A percentile compares a stretch with the other conserved stretches of the same genome.
These are phyloP conservation scores for Gorsachius magnificus DNA, from an alignment of 2,797 vertebrate genomes.

Conservation along the genomic window DNA sequence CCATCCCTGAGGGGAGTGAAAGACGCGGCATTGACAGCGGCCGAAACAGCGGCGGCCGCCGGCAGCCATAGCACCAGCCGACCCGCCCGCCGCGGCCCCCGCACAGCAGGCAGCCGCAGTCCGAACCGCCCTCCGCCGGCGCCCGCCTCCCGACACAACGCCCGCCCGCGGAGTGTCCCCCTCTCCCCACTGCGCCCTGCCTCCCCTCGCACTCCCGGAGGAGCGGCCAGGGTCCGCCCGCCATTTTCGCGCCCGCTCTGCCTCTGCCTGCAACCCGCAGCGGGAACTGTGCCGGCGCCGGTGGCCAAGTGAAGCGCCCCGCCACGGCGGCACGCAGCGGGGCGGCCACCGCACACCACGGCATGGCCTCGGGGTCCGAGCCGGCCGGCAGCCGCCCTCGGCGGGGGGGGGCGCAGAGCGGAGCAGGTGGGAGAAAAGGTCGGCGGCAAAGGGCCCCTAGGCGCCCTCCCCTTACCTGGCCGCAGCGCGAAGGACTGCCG, in stretches of 20 bases:
- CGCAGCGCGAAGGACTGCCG: fast-evolving
- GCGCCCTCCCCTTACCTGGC: neutral
- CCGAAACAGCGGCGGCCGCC: neutral
- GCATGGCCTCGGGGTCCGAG: too few species aligned
- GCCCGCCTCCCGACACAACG: neutral
- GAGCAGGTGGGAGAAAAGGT: neutral
- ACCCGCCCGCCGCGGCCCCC: neutral
- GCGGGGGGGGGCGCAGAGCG: neutral
- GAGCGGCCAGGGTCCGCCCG: neutral
- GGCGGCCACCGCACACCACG: too few species aligned
- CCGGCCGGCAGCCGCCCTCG: neutral
- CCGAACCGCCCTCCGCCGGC: neutral
- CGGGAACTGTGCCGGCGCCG: neutral
- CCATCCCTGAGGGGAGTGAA: fast-evolving
- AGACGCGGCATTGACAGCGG: neutral
- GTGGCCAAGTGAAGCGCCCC: too few species aligned
- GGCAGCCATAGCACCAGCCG: too few species aligned
- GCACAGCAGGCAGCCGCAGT: fast-evolving
- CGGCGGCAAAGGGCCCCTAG: fast-evolving
- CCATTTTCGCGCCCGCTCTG: neutral
- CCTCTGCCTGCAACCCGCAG: neutral
- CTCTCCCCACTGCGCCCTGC: neutral
- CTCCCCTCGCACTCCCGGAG: too few species aligned
- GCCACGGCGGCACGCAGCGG: neutral
- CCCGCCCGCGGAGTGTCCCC: too few species aligned